Evolutionary conservation across 1,140 invertebrate genomes (phyloP), one percentile per base, ranked within the genome.

Genomic region (Drosophila arizonae): DNA sequence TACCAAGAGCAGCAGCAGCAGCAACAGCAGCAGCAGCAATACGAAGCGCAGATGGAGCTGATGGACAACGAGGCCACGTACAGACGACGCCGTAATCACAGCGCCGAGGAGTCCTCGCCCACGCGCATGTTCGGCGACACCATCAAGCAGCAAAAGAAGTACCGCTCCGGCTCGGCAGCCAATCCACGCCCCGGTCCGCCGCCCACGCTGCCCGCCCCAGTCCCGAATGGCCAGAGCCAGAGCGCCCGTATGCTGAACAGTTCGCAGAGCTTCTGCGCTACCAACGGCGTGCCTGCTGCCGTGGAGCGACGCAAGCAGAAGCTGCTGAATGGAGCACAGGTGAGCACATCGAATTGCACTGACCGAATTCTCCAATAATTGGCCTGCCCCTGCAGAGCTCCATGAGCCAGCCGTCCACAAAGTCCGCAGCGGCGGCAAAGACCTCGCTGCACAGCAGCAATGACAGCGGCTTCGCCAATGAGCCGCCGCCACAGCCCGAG

Each of bases 381-480:
- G 1, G 5, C 3, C 13, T 15, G 4, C 51, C 10, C 1, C 6
- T 6, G 5, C 48, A 86, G 81, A 79, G 72, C 43, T 80, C 81
- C 33, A 86, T 82, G 79, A 73, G 63, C 41, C 72, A 62, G 43
- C 60, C 15, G 13, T 69, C 85, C 9, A 60, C 70, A 45, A 90
- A 91, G 61, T 71, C 69, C 45, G 74, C 76, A 15, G 77, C 81
- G 11, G 94, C 94, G 33, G 94, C 94, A 54, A 95, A 95, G 86
- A 95, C 96, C 9, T 96, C 96, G 21, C 93, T 97, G 58, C 96
- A 97, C 91, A 97, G 96, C 90, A 97, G 96, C 88, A 97, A 97
- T 92, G 97, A 97, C 92, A 97, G 96, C 79, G 97, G 96, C 26
- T 97, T 97, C 90, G 97, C 96, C 82, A 97, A 97, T 84, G 97